Conservation (phyloP, 2,797 vertebrate genomes). For the Cynopterus sphinx region DNA sequence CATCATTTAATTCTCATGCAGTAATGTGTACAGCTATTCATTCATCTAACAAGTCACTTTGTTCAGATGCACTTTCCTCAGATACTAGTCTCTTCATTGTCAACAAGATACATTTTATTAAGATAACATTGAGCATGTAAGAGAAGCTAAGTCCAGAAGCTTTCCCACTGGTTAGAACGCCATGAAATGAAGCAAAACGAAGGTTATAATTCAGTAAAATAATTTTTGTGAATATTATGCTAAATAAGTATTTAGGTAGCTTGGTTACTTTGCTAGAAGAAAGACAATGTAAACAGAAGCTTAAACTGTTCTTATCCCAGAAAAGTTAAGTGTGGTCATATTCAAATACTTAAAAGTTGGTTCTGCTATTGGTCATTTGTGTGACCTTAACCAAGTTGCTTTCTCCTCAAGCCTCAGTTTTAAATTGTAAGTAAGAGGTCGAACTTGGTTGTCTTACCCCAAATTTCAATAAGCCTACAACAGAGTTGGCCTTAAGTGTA, state of each 20-base stretch:
- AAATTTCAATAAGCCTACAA: background rate
- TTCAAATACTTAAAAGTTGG: constrained; percentile 52
- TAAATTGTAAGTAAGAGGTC: constrained; percentile 3
- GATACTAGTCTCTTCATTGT: background rate
- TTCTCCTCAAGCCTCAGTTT: background rate
- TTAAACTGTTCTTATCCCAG: constrained; percentile 5
- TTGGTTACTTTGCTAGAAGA: constrained; percentile 46
- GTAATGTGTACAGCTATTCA: background rate
- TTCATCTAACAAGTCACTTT: constrained; percentile 31
- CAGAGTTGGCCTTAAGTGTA: background rate
- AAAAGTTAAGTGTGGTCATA: background rate
- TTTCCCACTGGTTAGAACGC: background rate
- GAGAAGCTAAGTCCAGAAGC: background rate
- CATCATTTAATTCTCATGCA: background rate
- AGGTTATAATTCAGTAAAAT: background rate
- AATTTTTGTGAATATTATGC: background rate
- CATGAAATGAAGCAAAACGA: constrained; percentile 54
- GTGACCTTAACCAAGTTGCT: background rate
- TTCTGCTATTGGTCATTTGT: background rate
- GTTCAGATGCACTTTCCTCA: constrained; percentile 38
- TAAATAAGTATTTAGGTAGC: constrained; percentile 13
- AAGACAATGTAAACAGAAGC: constrained; percentile 5
- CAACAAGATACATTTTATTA: constrained; percentile 27
- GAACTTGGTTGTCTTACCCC: background rate
- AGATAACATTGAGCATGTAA: background rate